These are phyloP conservation scores for Gymnothorax javanicus DNA, from an alignment of 2,797 vertebrate genomes.

Conservation along the genomic window DNA sequence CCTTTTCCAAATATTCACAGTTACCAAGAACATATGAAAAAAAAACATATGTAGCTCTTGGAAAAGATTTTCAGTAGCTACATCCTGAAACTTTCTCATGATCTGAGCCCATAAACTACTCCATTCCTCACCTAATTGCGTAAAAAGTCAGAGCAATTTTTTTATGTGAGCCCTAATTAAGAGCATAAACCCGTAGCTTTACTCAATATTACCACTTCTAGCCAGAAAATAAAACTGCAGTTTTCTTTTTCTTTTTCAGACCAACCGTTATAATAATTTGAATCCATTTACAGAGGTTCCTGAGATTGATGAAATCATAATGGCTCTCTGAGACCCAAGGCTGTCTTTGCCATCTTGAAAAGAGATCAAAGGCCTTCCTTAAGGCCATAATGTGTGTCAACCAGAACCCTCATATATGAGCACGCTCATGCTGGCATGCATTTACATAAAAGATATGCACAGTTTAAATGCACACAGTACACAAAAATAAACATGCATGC, in stretches of 20 bases:
- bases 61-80: slow-evolving; percentile 7
- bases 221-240: slow-evolving; percentile 1
- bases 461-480: neutral
- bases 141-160: neutral
- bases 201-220: slow-evolving; percentile 38
- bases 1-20: slow-evolving; percentile 33
- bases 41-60: slow-evolving; percentile 15
- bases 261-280: slow-evolving; percentile 11
- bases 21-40: slow-evolving; percentile 1
- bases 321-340: slow-evolving; percentile 14
- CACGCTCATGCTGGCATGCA: neutral
- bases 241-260: slow-evolving; percentile 20
- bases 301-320: slow-evolving; percentile 15
- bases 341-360: neutral
- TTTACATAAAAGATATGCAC: neutral
- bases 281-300: slow-evolving; percentile 4
- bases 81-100: neutral
- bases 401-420: slow-evolving; percentile 17
- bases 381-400: neutral
- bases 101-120: neutral
- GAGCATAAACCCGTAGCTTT: slow-evolving; percentile 13
- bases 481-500: slow-evolving; percentile 16
- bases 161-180: neutral
- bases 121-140: neutral
- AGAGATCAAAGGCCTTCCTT: neutral